Evolutionary conservation across 2,797 vertebrate species (phyloP).

Genomic region (Pseudocheirus occidentalis): DNA sequence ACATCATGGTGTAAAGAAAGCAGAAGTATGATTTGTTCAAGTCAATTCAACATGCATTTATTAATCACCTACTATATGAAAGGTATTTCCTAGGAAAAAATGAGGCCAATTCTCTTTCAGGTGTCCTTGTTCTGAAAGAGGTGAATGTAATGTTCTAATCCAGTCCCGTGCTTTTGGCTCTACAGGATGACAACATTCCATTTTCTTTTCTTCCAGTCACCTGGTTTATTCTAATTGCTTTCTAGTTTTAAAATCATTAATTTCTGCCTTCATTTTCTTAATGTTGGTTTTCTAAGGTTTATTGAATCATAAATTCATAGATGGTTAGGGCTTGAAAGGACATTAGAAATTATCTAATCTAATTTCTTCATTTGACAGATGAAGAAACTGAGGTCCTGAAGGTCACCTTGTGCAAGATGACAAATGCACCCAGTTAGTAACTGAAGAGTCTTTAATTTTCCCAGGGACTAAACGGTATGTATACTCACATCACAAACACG

Average conservation of each 20-base stretch:
- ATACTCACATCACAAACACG: background rate
- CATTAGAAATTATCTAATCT: background rate
- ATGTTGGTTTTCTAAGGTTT: slow-evolving; percentile 6
- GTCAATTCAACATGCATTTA: background rate
- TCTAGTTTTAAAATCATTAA: slow-evolving; percentile 59
- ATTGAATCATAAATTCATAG: background rate
- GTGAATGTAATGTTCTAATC: background rate
- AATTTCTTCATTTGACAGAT: background rate
- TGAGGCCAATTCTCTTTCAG: background rate
- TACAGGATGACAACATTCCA: slow-evolving; percentile 68
- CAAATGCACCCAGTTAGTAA: background rate
- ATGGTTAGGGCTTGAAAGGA: background rate
- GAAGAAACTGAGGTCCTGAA: background rate
- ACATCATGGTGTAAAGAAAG: background rate
- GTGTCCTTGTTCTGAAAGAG: background rate
- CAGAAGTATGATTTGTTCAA: background rate
- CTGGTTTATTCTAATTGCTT: slow-evolving; percentile 59
- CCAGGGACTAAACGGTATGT: background rate
- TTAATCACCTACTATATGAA: background rate
- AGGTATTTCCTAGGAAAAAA: background rate
- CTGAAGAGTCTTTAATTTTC: background rate
- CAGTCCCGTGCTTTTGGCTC: slow-evolving; percentile 9
- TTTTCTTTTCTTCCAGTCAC: slow-evolving; percentile 69
- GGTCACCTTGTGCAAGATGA: background rate
- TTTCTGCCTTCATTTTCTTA: slow-evolving; percentile 71